A percentile compares a stretch with the other conserved stretches of the same genome.
These are phyloP conservation scores for Tipula vernalis DNA, from an alignment of 2,888 invertebrate species.

Conservation along the genomic window DNA sequence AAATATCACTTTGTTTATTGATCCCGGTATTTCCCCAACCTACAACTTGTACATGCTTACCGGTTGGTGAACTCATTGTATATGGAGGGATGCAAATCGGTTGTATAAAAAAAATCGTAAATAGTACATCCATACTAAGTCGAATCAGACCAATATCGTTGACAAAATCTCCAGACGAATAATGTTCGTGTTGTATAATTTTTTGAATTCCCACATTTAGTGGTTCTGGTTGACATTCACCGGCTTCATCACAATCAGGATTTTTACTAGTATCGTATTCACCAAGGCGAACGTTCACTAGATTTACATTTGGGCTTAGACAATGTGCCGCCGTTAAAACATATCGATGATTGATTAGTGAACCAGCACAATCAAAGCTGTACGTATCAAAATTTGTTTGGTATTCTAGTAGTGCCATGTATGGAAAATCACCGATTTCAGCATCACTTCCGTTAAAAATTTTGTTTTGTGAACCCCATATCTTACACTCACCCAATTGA, in stretches of 20 bases:
- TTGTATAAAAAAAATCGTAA: constrained; percentile 39
- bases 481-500: not conserved
- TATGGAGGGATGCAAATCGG: constrained; percentile 39
- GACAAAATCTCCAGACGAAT: not conserved
- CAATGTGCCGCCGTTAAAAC: not conserved
- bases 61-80: not conserved
- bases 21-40: not conserved
- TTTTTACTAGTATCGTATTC: not conserved
- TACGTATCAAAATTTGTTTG: constrained; percentile 32
- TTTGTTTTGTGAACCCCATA: not conserved
- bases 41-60: not conserved
- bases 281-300: not conserved
- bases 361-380: not conserved
- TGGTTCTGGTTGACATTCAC: not conserved
- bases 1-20: not conserved
- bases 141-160: constrained; percentile 63
- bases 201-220: not conserved
- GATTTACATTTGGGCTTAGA: not conserved
- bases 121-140: constrained; percentile 40
- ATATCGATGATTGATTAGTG: not conserved
- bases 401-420: constrained; percentile 55
- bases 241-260: not conserved
- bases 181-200: not conserved
- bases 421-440: constrained; percentile 51
- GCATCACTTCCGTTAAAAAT: constrained; percentile 37